phyloP scores from a whole-genome alignment of 64 coral and sea anemone genomes.

The Astreopora myriophthalma region DNA sequence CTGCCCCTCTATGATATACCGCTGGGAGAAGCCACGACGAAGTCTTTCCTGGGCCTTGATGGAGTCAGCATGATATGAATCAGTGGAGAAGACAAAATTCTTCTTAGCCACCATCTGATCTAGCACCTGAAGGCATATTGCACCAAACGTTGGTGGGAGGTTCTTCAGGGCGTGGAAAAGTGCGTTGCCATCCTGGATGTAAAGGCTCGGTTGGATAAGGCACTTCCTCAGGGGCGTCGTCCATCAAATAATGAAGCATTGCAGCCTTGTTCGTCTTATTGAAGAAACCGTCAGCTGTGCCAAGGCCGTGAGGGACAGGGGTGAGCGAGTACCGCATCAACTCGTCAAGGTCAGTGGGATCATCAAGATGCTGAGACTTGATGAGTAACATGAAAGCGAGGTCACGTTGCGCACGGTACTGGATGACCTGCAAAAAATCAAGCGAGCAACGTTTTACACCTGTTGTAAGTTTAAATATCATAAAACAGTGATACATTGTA shows the following conservation, averaged over 20 bases:
- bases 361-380: conserved; percentile 23
- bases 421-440: background rate
- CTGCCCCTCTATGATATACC: conserved; percentile 29
- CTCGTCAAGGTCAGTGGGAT: conserved; percentile 19
- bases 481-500: too few relatives aligned
- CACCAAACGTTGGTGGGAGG: conserved; percentile 48
- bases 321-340: conserved; percentile 31
- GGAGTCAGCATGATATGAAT: conserved; percentile 36
- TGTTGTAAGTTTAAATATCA: too few relatives aligned
- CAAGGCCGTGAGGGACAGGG: conserved; percentile 37
- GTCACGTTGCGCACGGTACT: conserved; percentile 32
- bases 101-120: conserved; percentile 64
- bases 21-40: conserved; percentile 31
- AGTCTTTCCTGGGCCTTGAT: conserved; percentile 45
- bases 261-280: conserved; percentile 45
- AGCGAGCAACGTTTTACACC: too few relatives aligned
- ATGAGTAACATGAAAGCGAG: conserved; percentile 1
- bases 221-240: background rate
- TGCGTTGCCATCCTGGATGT: conserved; percentile 25
- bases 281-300: conserved; percentile 35
- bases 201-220: background rate
- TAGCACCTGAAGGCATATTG: conserved; percentile 31
- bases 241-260: conserved; percentile 19
- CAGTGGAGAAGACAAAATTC: conserved; percentile 66
- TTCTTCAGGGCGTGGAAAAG: conserved; percentile 55